phyloP scores from a whole-genome alignment of 2,888 invertebrate species.

The Operophtera brumata region DNA sequence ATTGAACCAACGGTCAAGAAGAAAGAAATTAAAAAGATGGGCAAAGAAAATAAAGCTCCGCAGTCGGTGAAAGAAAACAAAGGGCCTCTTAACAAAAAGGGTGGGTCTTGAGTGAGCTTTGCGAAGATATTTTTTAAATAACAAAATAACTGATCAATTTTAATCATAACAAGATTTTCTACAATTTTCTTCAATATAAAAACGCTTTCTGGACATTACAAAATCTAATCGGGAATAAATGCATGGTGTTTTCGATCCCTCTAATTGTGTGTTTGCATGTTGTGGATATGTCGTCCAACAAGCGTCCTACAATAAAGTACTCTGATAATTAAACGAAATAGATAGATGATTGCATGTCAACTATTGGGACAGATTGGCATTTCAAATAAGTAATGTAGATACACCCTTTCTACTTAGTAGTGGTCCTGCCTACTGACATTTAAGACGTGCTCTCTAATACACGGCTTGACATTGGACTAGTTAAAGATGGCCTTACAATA shows the following conservation, averaged over 20 bases:
- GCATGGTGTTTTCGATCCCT: constrained; percentile 12
- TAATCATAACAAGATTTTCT: constrained; percentile 12
- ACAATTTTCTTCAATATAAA: constrained; percentile 16
- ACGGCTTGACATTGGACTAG: constrained; percentile 59
- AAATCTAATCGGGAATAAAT: constrained; percentile 15
- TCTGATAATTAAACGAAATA: constrained; percentile 37
- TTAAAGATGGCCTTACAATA: constrained; percentile 53
- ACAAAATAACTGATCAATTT: constrained; percentile 18
- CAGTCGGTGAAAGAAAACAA: constrained; percentile 66
- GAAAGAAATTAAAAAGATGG: constrained; percentile 66
- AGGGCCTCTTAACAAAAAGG: constrained; percentile 63
- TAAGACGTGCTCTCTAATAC: constrained; percentile 54
- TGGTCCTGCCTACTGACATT: constrained; percentile 64
- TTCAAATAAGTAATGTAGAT: constrained; percentile 42
- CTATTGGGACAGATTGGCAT: constrained; percentile 45
- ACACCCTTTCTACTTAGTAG: constrained; percentile 46
- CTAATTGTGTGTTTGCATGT: constrained; percentile 31
- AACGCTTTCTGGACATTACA: constrained; percentile 26
- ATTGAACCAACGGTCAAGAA: constrained; percentile 62
- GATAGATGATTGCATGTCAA: constrained; percentile 37
- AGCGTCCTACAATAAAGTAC: constrained; percentile 21
- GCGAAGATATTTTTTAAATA: constrained; percentile 24
- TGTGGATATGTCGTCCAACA: constrained; percentile 19
- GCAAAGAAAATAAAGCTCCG: constrained; percentile 69
- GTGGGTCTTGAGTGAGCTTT: constrained; percentile 61